These are phyloP conservation scores for Corydoras sp. DNA, from an alignment of 2,113 vertebrate genomes.

Conservation along the genomic window DNA sequence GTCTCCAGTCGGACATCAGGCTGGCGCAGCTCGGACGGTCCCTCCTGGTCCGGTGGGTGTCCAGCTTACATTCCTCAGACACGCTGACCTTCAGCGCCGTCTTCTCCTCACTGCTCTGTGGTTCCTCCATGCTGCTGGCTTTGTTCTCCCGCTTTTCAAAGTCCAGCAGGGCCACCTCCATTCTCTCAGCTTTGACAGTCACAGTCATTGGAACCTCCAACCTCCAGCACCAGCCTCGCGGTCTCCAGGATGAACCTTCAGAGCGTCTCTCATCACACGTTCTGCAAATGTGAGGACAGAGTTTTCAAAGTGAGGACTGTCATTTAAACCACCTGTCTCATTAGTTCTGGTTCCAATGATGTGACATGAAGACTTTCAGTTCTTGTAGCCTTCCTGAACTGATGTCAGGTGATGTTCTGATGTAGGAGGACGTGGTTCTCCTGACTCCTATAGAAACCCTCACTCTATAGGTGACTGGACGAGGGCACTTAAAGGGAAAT, in stretches of 20 bases:
- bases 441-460: neutral
- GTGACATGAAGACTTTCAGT: no score
- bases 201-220: neutral
- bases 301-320: no score
- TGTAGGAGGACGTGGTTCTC: no score
- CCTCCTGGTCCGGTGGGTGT: slow-evolving; percentile 51
- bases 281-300: no score
- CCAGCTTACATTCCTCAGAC: no score
- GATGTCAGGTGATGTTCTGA: no score
- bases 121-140: slow-evolving; percentile 54
- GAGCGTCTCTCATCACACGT: no score
- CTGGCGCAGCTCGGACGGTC: slow-evolving; percentile 65
- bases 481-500: neutral
- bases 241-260: no score
- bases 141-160: slow-evolving; percentile 78
- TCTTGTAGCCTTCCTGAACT: no score
- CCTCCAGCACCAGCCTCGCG: no score
- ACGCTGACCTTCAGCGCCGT: slow-evolving; percentile 49
- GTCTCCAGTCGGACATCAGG: slow-evolving; percentile 79
- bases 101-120: slow-evolving; percentile 65
- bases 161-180: slow-evolving; percentile 86
- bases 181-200: slow-evolving; percentile 65
- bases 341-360: no score
- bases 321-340: no score
- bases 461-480: neutral